Evolutionary conservation across 1,140 invertebrate genomes (phyloP), one percentile per base, ranked within the genome.

Genomic region (Anoplolepis gracilipes): DNA sequence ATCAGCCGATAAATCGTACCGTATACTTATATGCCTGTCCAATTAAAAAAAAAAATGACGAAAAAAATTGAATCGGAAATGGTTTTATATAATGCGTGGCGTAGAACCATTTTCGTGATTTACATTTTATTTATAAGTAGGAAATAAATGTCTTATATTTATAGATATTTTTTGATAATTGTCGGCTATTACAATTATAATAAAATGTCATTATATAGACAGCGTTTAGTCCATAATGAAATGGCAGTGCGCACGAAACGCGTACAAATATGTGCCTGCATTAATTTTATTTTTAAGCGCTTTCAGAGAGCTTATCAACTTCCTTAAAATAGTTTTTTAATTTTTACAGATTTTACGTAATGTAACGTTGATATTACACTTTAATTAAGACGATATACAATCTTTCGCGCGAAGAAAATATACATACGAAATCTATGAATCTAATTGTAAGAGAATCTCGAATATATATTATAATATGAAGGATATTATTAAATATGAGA

Each of bases 341-440:
- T 46, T 82, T 86, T 55, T 78, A 67, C 25, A 75, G 1, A 81
- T 75, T 49, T 49, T 75, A 65, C 49, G 57, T 33, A 53, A 28
- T 8, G 33, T 33, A 67, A 62, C 22, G 1, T 42, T n/a, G n/a
- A n/a, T 13, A 53, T 69, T 55, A 39, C 19, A 22, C 16, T 49
- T 86, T 53, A 64, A 28, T 36, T 49, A 46, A 46, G 36, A 55
- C 65, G 13, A 73, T n/a, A 61, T 55, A 55, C 39, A 57, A 70
- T 73, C 39, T 61, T 57, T 13, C 46, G 28, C 55, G 16, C 49
- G 36, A 59, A 22, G 11, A 22, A 46, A 33, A 25, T 28, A 59
- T 39, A 67, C 28, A 28, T 88, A 72, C 57, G 25, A 77, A 57
- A 22, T 53, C 53, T 75, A 64, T 59, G 39, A 55, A 65, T 42